Evolutionary conservation across 2,113 vertebrate species (phyloP), one percentile per base, ranked within the genome.

Genomic region (Peucedramus taeniatus): DNA sequence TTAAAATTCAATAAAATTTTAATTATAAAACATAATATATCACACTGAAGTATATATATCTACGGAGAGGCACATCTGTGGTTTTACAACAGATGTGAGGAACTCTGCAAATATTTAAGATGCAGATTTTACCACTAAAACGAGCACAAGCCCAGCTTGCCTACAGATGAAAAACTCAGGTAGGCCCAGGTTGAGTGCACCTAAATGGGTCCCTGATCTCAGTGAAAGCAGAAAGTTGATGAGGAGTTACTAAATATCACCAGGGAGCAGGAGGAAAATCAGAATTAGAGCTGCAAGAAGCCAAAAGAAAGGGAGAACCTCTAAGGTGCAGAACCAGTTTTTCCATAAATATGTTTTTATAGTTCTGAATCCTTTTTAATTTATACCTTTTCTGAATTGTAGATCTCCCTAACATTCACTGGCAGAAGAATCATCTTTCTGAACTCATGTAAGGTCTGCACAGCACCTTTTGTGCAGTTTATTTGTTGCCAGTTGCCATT

Each of bases 1-100:
- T 97, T 97, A 97, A 97, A 97, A 97, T 96, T 97, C 96, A 96
- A 96, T 96, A 97, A 96, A 96, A 97, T 61, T 96, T 97, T 97
- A 97, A 97, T 97, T 97, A 93, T 97, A 90, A 97, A 96, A 93
- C 93, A 84, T 75, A 96, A 95, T 96, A 96, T 94, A 96, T 97
- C 95, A 84, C 59, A 37, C 30, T 70, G 88, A 97, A 97, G 94
- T 95, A 84, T 95, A 95, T 93, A 90, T 94, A 97, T 97, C 93
- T 95, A 35, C 47, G 37, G 94, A 97, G 95, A 93, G 70, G 63
- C 95, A 88, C 97, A 97, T 95, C 95, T 97, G 95, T 72, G 94
- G 35, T 96, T 97, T 97, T 96, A 97, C 93, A 95, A 82, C 97
- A 97, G 95, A 94, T 86, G 95, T 9, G 78, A 60, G 92, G n/a